Percentiles rank a stretch among this genome's conserved stretches.
Evolutionary conservation across 2,113 vertebrate genomes (phyloP).

Genomic region (Procavia capensis): DNA sequence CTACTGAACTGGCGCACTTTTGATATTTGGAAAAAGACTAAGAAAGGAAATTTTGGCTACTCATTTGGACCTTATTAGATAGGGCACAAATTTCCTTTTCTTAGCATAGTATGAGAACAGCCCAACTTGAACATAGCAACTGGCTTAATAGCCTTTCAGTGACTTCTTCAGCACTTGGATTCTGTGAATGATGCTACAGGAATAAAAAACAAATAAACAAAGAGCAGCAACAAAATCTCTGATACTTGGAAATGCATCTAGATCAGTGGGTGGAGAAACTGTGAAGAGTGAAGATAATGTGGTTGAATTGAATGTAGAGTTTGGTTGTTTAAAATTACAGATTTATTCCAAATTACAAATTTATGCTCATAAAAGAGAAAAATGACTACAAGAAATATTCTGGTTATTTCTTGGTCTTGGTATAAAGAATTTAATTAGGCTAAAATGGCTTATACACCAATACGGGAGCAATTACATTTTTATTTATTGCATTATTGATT

Average conservation of each 20-base stretch:
- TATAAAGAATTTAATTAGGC: background rate
- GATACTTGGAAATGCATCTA: background rate
- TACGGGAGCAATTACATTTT: slow-evolving; percentile 27
- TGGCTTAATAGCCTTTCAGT: background rate
- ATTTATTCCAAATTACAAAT: background rate
- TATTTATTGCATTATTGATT: slow-evolving; percentile 7
- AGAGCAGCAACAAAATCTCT: too few species aligned
- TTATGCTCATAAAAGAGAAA: background rate
- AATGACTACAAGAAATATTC: slow-evolving; percentile 1
- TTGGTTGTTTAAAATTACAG: background rate
- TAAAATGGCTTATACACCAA: background rate
- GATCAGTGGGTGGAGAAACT: background rate
- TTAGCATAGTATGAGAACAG: background rate
- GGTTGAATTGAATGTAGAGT: background rate
- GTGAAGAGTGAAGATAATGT: background rate
- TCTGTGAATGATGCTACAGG: background rate
- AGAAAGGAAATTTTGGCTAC: background rate
- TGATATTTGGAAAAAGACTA: background rate
- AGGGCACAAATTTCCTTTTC: background rate
- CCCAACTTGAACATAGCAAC: background rate
- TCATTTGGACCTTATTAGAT: background rate
- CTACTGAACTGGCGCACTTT: background rate
- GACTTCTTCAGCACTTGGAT: background rate
- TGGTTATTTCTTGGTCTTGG: background rate
- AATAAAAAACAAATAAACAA: background rate